Conservation (phyloP, 2,797 vertebrate genomes). For the Crenichthys baileyi region DNA sequence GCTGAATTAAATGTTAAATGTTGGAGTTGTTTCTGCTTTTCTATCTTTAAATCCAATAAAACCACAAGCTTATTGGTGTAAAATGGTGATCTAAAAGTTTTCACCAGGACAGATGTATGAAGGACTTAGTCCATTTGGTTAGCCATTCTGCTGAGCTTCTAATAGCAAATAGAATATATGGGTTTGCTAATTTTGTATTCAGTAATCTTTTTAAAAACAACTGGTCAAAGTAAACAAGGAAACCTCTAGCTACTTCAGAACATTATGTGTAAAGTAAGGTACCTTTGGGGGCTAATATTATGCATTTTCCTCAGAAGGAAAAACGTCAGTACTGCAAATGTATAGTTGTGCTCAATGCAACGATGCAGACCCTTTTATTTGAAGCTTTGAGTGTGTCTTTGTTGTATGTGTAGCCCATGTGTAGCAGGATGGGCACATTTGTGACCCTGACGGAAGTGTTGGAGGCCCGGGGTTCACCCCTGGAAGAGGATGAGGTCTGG, state of each 20-base stretch:
- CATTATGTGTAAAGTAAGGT: neutral
- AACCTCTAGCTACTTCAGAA: neutral
- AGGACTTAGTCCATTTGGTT: conserved; percentile 4
- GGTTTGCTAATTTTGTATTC: neutral
- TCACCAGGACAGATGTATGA: neutral
- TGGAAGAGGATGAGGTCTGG: conserved; percentile 92
- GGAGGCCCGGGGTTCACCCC: conserved; percentile 84
- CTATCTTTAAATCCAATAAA: conserved; percentile 29
- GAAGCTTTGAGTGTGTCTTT: neutral
- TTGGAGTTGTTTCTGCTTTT: conserved; percentile 28
- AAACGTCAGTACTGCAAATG: neutral
- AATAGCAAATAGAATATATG: neutral
- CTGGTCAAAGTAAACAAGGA: neutral
- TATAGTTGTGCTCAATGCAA: neutral
- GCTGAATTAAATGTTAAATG: neutral
- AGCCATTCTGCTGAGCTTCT: neutral
- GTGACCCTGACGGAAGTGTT: conserved; percentile 89
- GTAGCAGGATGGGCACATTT: conserved; percentile 82
- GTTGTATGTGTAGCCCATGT: conserved; percentile 21
- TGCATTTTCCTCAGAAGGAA: too few relatives aligned
- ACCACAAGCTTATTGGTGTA: conserved; percentile 37
- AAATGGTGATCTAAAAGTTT: conserved; percentile 29
- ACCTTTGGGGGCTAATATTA: neutral
- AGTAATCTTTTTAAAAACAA: neutral
- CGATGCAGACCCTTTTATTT: neutral